A percentile compares a stretch with the other conserved stretches of the same genome.
Conservation (phyloP, 2,113 vertebrate species). For the Chaetura pelagica region DNA sequence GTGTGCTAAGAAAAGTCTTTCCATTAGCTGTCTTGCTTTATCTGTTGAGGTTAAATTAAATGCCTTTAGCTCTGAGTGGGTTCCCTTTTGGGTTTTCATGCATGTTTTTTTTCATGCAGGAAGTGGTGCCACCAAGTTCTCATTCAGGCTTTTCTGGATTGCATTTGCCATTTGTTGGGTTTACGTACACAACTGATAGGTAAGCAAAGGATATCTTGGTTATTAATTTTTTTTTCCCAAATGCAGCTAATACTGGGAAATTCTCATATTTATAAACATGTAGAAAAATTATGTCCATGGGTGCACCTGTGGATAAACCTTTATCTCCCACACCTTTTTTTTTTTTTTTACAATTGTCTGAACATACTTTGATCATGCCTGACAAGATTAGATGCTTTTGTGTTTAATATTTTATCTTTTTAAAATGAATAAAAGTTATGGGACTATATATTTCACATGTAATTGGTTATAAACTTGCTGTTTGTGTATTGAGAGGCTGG, state of each 20-base stretch:
- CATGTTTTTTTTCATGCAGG: slow-evolving; percentile 76
- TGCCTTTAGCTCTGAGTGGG: neutral
- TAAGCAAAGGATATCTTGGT: slow-evolving; percentile 4
- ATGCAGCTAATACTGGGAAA: neutral
- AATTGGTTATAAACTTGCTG: neutral
- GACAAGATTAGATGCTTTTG: neutral
- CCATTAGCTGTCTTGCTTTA: neutral
- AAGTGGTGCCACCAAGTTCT: slow-evolving; percentile 87
- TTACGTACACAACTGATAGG: slow-evolving; percentile 94
- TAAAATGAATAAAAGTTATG: neutral
- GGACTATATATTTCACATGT: neutral
- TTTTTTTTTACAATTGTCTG: neutral
- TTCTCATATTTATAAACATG: neutral
- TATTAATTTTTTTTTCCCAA: neutral
- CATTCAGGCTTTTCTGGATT: slow-evolving; percentile 94
- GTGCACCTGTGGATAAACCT: neutral
- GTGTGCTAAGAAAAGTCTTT: neutral
- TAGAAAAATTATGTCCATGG: neutral
- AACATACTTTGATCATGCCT: neutral
- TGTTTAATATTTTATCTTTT: neutral
- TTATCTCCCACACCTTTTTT: neutral
- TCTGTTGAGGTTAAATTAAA: neutral
- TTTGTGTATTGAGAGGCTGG: neutral
- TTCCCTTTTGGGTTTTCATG: slow-evolving; percentile 10
- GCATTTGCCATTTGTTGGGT: slow-evolving; percentile 95